Conservation (phyloP, 2,113 vertebrate species). For the Callipepla californica region DNA sequence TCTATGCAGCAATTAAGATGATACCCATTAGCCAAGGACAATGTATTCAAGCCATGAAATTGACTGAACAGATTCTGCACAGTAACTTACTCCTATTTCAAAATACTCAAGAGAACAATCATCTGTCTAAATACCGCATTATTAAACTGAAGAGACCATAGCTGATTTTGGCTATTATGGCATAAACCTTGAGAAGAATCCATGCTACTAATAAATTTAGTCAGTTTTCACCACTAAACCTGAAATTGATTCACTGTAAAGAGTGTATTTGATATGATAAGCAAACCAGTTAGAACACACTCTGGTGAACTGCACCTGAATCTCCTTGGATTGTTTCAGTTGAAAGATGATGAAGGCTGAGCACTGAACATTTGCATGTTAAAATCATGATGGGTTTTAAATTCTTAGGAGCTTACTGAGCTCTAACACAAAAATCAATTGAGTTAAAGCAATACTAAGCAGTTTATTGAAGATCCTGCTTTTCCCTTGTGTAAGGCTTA, state of each 20-base stretch:
- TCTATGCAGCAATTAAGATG: background rate
- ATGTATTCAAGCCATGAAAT: background rate
- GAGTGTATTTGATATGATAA: background rate
- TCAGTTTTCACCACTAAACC: background rate
- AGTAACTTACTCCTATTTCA: background rate
- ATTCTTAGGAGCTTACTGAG: background rate
- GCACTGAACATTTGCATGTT: background rate
- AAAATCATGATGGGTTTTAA: background rate
- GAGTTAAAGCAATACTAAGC: background rate
- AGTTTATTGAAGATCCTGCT: background rate
- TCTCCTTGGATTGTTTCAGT: background rate
- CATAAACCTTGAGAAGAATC: constrained; percentile 10
- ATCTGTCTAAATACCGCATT: background rate
- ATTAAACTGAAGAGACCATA: background rate
- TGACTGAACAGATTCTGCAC: background rate
- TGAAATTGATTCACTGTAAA: background rate
- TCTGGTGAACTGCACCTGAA: background rate
- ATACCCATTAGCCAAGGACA: background rate
- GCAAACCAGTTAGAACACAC: background rate
- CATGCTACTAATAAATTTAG: background rate
- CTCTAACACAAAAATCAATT: background rate
- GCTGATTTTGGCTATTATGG: background rate
- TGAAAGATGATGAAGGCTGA: background rate
- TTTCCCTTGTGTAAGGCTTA: background rate
- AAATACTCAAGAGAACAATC: background rate